Evolutionary conservation across 2,888 invertebrate species (phyloP), one percentile per base, ranked within the genome.

Genomic region (Eubasilissa splendida): DNA sequence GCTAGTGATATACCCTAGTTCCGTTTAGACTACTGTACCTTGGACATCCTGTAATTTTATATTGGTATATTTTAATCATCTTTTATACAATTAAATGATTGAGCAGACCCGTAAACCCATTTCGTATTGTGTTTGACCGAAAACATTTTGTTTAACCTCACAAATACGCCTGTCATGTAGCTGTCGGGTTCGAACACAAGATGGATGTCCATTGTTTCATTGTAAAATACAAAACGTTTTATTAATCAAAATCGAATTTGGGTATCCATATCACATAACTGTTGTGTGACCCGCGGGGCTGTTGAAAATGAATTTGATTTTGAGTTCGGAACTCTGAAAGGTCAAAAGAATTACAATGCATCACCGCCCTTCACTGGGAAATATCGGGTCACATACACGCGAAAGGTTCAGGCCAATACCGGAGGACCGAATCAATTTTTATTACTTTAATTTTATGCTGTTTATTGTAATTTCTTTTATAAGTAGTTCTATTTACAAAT

Each of bases 331-430:
- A 8, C 68, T 42, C 63, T 12, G 52, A 52, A 68, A 68, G 68
- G 68, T 68, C 52, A 68, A 68, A 50, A 33, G 68, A 68, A 50
- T 68, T 68, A 68, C 66, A 66, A 66, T 68, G 68, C 68, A 68
- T 68, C 68, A 68, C 68, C 68, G 68, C 68, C 68, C 68, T 68
- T 68, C 68, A n/a, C 50, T 50, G 68, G 68, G 50, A 14, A 12
- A 52, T 50, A 68, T 50, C 9, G 52, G 50, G 14, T 9, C 50
- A 52, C 9, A 33, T 63, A 63, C 11, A 12, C 31, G 7, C 33
- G 12, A 0, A 10, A 63, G 42, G 63, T 31, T 63, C 12, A 33
- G 10, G 33, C 12, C 42, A 12, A 33, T 33, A 63, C 10, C 33
- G 42, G 12, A 12, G 12, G 12, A 63, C 31, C 42, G 31, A 63